phyloP scores from a whole-genome alignment of 2,888 invertebrate genomes.

The Callimorpha dominula region DNA sequence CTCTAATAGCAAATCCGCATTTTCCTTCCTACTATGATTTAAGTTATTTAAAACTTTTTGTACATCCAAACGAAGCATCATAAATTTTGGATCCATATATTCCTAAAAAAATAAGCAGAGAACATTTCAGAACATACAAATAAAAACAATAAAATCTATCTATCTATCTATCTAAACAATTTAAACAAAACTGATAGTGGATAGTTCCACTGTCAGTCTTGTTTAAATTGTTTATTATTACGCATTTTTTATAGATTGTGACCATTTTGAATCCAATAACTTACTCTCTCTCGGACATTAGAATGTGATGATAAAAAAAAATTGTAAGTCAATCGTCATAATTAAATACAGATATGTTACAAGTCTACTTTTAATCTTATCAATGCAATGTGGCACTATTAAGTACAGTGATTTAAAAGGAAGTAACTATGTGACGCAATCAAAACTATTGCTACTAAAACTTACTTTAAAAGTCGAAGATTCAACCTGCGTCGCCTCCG shows the following conservation, averaged over 20 bases:
- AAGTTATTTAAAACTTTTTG: conserved; percentile 79
- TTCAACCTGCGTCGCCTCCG: conserved; percentile 51
- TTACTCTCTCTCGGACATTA: background rate
- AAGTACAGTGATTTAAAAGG: background rate
- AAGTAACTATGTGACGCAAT: background rate
- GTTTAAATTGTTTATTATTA: background rate
- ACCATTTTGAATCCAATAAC: background rate
- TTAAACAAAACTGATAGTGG: too few relatives aligned
- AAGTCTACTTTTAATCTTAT: background rate
- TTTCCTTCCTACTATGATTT: conserved; percentile 66
- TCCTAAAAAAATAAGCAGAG: conserved; percentile 65
- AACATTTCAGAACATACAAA: too few relatives aligned
- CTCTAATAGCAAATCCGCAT: conserved; percentile 38
- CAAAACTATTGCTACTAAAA: background rate
- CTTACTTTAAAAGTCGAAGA: conserved; percentile 64
- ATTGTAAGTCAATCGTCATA: background rate
- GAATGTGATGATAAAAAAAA: background rate
- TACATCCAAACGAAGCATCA: conserved; percentile 81
- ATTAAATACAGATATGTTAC: background rate
- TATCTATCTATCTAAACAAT: too few relatives aligned
- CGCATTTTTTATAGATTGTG: background rate
- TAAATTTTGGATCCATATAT: conserved; percentile 82
- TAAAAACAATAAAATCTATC: too few relatives aligned
- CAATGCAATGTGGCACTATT: background rate
- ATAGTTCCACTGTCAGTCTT: too few relatives aligned